Evolutionary conservation across 2,797 vertebrate species (phyloP), one percentile per base, ranked within the genome.

Genomic region (Nothura maculosa): DNA sequence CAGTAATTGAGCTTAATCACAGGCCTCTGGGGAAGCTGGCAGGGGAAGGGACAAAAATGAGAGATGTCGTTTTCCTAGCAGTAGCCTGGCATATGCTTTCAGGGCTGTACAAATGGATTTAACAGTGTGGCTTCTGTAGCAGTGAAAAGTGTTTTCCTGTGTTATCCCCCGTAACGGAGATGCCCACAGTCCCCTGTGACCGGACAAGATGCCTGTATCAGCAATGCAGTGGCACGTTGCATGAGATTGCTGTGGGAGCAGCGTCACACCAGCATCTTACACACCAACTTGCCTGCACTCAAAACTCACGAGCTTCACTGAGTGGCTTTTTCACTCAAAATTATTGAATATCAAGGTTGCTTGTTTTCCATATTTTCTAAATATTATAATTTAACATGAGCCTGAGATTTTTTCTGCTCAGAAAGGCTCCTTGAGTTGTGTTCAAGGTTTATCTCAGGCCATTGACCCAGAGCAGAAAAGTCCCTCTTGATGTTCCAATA

Each of bases 171-270:
- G 1, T 87, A 63, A 79, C 62, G 52, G 74, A 86, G 67, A 58
- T 69, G 70, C 60, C 40, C 27, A 6, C 36, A 24, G 50, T 81
- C 28, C 20, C 13, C 34, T 21, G 0, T 32, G 61, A 55, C 55
- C 48, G 47, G 58, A 47, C 5, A 16, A 73, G 45, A 34, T 2
- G 2, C 43, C 63, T 43, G n/a, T 43, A 16, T 10, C n/a, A 69
- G 67, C 64, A 76, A 48, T 32, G 17, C 27, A 0, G 0, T 0
- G 1, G 20, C 27, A 32, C 0, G 0, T 38, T 55, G 68, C 30
- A 55, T 6, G 27, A 70, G 74, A 62, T 58, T 91, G 54, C 32
- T 55, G n/a, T 7, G 3, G 52, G 42, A 89, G 9, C 76, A 55
- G 42, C n/a, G 73, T 73, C 70, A 36, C 61, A 36, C 19, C 81